Percentiles rank a stretch among this genome's conserved stretches.
These are phyloP conservation scores for Oncorhynchus clarkii DNA, from an alignment of 2,113 vertebrate genomes.

Conservation along the genomic window DNA sequence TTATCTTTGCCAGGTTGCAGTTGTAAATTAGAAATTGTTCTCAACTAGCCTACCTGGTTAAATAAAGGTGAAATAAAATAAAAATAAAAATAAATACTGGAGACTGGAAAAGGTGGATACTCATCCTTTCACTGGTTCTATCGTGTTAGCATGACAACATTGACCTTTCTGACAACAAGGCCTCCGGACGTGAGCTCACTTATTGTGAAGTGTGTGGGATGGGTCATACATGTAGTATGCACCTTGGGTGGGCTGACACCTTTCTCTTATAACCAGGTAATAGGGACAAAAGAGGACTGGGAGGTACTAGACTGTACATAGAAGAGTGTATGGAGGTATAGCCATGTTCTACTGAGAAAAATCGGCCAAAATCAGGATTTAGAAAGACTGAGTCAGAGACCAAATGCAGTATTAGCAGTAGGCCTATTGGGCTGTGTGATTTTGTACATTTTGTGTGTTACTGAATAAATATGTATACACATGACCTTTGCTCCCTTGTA, in stretches of 20 bases:
- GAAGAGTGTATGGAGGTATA: constrained; percentile 3
- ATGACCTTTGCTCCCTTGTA: constrained; percentile 33
- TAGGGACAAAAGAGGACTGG: not conserved
- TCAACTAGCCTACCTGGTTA: too few relatives aligned
- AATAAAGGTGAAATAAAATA: too few relatives aligned
- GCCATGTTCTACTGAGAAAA: not conserved
- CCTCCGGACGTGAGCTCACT: constrained; percentile 33
- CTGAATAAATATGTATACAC: constrained; percentile 29
- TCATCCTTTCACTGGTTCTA: constrained; percentile 30
- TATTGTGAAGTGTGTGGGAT: not conserved
- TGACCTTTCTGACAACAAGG: constrained; percentile 34
- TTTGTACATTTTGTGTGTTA: not conserved
- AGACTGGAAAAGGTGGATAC: constrained; percentile 21
- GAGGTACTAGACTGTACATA: constrained; percentile 1
- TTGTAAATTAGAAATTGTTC: too few relatives aligned
- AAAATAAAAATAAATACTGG: too few relatives aligned
- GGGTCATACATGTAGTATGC: not conserved
- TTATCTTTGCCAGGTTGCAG: too few relatives aligned
- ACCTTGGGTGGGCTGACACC: not conserved
- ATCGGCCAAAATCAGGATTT: not conserved
- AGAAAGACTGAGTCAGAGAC: not conserved
- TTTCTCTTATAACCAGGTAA: constrained; percentile 29
- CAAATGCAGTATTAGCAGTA: not conserved
- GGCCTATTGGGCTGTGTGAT: not conserved
- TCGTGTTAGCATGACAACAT: constrained; percentile 27